Percentiles rank a stretch among this genome's conserved stretches.
Conservation (phyloP, 2,113 vertebrate species). For the Paramisgurnus dabryanus region DNA sequence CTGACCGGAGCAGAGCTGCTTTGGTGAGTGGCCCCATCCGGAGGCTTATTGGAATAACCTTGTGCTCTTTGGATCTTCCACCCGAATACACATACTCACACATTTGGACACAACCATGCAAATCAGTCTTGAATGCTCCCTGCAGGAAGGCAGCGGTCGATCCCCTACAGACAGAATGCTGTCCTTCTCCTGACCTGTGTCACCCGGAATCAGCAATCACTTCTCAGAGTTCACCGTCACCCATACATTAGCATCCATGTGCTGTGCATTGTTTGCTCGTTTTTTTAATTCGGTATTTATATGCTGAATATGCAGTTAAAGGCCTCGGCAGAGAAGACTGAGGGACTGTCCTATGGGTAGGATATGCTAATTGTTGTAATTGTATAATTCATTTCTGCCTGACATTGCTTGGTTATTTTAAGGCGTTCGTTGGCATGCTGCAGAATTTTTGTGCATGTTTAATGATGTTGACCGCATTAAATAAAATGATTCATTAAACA, state of each 20-base stretch:
- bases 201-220: slow-evolving; percentile 47
- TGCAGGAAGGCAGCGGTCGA: slow-evolving; percentile 41
- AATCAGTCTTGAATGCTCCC: slow-evolving; percentile 45
- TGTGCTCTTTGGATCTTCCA: slow-evolving; percentile 39
- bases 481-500: too few relatives aligned
- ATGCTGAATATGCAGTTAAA: slow-evolving; percentile 56
- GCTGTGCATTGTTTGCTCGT: slow-evolving; percentile 54
- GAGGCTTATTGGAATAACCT: slow-evolving; percentile 54
- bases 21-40: slow-evolving; percentile 28
- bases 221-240: slow-evolving; percentile 48
- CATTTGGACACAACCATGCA: slow-evolving; percentile 57
- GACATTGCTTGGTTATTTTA: slow-evolving; percentile 1
- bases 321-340: slow-evolving; percentile 42
- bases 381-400: slow-evolving; percentile 25
- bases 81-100: slow-evolving; percentile 35
- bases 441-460: background rate
- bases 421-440: slow-evolving; percentile 9
- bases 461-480: too few relatives aligned
- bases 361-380: slow-evolving; percentile 53
- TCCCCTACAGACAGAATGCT: slow-evolving; percentile 48
- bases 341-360: slow-evolving; percentile 45
- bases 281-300: slow-evolving; percentile 52
- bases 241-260: slow-evolving; percentile 54
- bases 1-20: slow-evolving; percentile 49
- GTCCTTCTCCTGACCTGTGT: slow-evolving; percentile 50